phyloP scores from a whole-genome alignment of 1,140 invertebrate genomes.

The Calliopsis andreniformis region DNA sequence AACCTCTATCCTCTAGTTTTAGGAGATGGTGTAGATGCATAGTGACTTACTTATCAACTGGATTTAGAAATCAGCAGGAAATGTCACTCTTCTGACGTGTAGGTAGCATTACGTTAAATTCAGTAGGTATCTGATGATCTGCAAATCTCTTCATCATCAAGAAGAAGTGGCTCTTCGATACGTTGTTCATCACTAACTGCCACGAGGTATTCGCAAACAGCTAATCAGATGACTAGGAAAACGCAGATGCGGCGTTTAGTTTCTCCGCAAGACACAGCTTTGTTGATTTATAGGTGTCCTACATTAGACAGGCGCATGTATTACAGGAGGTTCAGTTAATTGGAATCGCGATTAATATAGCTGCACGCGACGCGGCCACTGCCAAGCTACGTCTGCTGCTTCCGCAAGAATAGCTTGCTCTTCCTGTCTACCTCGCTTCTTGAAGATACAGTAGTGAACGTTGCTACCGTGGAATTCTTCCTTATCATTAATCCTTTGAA shows the following conservation, averaged over 20 bases:
- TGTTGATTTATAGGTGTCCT: constrained; percentile 54
- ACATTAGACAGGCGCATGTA: constrained; percentile 52
- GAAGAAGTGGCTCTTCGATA: too few relatives aligned
- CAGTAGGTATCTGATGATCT: too few relatives aligned
- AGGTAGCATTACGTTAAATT: too few relatives aligned
- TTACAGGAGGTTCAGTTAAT: constrained; percentile 59
- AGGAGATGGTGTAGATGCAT: too few relatives aligned
- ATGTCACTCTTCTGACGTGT: too few relatives aligned
- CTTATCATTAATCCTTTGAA: not conserved
- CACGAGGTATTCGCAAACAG: not conserved
- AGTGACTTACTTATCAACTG: too few relatives aligned
- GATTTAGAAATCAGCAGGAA: too few relatives aligned
- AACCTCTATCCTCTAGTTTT: too few relatives aligned
- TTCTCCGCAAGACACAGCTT: constrained; percentile 1
- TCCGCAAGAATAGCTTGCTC: constrained; percentile 36
- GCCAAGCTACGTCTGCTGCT: constrained; percentile 20
- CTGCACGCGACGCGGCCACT: constrained; percentile 13
- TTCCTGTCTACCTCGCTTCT: not conserved
- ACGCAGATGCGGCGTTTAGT: not conserved
- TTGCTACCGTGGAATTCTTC: not conserved
- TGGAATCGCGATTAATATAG: constrained; percentile 65
- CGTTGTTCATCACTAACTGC: not conserved
- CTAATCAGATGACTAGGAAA: not conserved
- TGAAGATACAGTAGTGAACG: constrained; percentile 11
- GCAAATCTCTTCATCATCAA: too few relatives aligned